phyloP scores from a whole-genome alignment of 2,113 vertebrate species.

The Atractosteus spatula region DNA sequence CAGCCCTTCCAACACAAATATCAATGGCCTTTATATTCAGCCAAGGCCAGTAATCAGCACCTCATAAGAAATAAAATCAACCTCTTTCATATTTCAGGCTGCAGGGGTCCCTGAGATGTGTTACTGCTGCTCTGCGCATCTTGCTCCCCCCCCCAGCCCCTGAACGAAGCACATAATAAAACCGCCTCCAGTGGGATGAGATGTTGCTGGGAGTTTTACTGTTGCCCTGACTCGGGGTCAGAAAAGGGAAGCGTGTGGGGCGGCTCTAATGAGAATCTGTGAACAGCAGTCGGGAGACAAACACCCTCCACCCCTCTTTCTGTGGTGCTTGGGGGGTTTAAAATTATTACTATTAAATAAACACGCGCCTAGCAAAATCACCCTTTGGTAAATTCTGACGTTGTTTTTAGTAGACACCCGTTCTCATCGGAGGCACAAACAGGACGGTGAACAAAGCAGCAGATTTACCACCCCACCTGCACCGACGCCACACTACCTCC shows the following conservation, averaged over 20 bases:
- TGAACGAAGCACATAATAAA: slow-evolving; percentile 17
- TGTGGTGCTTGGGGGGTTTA: background rate
- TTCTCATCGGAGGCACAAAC: no score
- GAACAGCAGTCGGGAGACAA: slow-evolving; percentile 16
- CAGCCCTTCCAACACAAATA: slow-evolving; percentile 60
- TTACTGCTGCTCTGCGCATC: slow-evolving; percentile 33
- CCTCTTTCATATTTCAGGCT: slow-evolving; percentile 60
- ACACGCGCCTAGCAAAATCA: no score
- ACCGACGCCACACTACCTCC: no score
- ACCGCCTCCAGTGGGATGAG: slow-evolving; percentile 30
- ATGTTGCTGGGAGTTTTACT: slow-evolving; percentile 45
- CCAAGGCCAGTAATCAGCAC: slow-evolving; percentile 62
- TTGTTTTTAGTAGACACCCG: no score
- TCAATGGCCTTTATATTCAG: slow-evolving; percentile 57
- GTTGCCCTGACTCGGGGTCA: slow-evolving; percentile 57
- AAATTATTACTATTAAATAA: no score
- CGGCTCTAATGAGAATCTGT: slow-evolving; percentile 5
- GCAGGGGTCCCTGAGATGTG: slow-evolving; percentile 22
- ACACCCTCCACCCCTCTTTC: background rate
- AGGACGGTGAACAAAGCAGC: no score
- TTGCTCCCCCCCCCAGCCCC: slow-evolving; percentile 23
- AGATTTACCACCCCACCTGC: no score
- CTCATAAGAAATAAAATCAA: slow-evolving; percentile 66
- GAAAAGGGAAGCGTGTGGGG: background rate
- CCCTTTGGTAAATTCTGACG: no score